Conservation (phyloP, 2,113 vertebrate genomes). For the Serinus canaria region DNA sequence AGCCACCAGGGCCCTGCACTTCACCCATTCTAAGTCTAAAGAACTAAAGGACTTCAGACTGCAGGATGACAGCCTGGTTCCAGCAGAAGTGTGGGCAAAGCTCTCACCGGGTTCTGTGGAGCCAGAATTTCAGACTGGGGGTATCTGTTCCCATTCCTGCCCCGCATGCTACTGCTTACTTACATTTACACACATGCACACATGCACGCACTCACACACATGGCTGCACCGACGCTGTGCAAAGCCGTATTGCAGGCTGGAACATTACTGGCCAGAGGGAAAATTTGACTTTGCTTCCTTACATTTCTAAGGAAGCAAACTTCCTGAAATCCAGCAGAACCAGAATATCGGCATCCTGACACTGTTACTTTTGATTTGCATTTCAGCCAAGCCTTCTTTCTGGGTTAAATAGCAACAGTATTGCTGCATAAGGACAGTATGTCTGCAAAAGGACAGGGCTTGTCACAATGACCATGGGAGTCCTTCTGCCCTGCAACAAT, state of each 20-base stretch:
- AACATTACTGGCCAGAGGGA: background rate
- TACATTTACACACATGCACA: background rate
- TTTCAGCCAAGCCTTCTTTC: background rate
- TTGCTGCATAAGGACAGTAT: background rate
- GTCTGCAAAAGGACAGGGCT: background rate
- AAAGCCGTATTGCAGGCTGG: background rate
- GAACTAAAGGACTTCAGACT: background rate
- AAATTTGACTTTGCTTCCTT: background rate
- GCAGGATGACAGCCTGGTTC: background rate
- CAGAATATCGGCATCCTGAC: background rate
- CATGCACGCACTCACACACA: accelerated
- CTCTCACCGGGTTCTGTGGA: background rate
- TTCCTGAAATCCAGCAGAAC: background rate
- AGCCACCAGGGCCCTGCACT: background rate
- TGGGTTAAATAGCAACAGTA: background rate
- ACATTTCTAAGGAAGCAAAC: background rate
- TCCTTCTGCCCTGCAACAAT: background rate
- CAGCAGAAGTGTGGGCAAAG: background rate
- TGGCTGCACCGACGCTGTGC: background rate
- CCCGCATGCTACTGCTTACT: background rate
- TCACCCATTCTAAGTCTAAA: background rate
- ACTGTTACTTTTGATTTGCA: background rate
- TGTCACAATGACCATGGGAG: conserved; percentile 5
- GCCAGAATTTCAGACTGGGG: background rate
- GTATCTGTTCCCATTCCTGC: background rate